phyloP scores from a whole-genome alignment of 2,113 vertebrate species.

The Leucopsar rothschildi region DNA sequence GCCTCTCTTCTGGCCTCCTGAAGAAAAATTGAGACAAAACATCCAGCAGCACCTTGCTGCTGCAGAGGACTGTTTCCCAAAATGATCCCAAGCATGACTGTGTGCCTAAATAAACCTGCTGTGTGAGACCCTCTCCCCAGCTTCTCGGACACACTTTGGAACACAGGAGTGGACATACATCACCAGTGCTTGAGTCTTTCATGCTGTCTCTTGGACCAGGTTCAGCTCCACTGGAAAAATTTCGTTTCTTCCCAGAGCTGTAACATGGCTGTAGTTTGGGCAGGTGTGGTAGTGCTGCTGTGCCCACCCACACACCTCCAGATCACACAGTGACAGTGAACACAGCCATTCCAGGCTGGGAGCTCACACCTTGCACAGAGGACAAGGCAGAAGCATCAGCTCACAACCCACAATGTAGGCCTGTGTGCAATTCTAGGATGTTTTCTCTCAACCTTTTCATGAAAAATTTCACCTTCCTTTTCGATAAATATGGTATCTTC shows the following conservation, averaged over 20 bases:
- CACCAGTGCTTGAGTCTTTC: not conserved
- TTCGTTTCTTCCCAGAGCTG: not conserved
- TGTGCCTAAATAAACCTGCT: not conserved
- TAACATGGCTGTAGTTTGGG: not conserved
- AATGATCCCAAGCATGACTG: not conserved
- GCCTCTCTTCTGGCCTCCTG: not conserved
- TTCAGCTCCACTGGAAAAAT: fast-evolving
- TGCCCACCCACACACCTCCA: not conserved
- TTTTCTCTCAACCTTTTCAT: not conserved
- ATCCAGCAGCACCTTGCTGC: not conserved
- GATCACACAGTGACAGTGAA: not conserved
- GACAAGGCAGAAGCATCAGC: not conserved
- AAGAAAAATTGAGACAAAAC: not conserved
- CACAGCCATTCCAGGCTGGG: not conserved
- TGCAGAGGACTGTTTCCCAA: not conserved
- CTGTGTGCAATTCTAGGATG: not conserved
- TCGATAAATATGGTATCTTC: fast-evolving
- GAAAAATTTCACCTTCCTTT: not conserved
- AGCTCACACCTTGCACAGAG: not conserved
- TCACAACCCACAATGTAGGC: not conserved
- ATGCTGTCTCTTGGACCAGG: not conserved
- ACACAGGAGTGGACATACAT: fast-evolving
- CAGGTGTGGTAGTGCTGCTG: not conserved
- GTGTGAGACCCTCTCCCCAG: not conserved
- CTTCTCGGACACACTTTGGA: fast-evolving